phyloP scores from a whole-genome alignment of 2,888 invertebrate species.

The Brenthis ino region DNA sequence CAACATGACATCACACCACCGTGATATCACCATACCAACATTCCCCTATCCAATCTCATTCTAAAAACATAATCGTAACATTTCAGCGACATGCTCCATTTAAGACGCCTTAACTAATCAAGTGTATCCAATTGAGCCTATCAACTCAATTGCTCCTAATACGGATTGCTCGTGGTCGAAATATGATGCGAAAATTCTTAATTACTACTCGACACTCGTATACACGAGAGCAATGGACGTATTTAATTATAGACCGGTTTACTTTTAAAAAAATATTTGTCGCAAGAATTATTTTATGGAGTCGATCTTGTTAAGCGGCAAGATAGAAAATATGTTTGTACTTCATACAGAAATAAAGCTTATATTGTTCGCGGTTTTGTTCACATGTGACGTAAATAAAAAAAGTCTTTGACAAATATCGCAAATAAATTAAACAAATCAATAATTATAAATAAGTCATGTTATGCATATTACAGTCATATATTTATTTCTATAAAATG shows the following conservation, averaged over 20 bases:
- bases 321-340: neutral
- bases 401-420: too few species aligned
- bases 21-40: conserved; percentile 16
- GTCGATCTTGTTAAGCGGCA: neutral
- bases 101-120: conserved; percentile 73
- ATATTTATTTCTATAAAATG: too few species aligned
- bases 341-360: too few species aligned
- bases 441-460: too few species aligned
- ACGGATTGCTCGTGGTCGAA: conserved; percentile 69
- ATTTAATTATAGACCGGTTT: conserved; percentile 49
- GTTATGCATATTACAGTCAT: too few species aligned
- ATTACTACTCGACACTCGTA: conserved; percentile 49
- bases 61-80: conserved; percentile 37
- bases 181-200: conserved; percentile 69
- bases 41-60: conserved; percentile 32
- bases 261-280: conserved; percentile 13
- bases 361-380: too few species aligned
- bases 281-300: neutral
- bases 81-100: conserved; percentile 58
- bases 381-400: too few species aligned
- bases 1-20: conserved; percentile 20
- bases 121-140: conserved; percentile 75
- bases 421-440: too few species aligned
- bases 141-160: conserved; percentile 77
- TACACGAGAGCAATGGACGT: conserved; percentile 48